Conservation (phyloP, 2,888 invertebrate genomes). For the Polydrusus pterygomalis region DNA sequence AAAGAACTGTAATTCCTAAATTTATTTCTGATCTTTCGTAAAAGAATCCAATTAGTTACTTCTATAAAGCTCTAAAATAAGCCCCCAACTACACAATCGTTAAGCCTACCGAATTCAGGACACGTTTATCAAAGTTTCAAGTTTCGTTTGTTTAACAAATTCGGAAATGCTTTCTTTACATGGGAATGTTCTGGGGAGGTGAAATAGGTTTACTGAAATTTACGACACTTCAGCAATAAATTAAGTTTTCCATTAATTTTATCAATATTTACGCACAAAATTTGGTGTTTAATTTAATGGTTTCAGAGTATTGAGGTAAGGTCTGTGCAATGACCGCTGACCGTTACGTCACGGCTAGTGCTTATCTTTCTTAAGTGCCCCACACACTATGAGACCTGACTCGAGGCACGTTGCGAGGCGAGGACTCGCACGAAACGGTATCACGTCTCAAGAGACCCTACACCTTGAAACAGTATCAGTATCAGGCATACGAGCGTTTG, state of each 20-base stretch:
- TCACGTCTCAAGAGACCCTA: no score
- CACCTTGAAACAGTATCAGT: no score
- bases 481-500: no score
- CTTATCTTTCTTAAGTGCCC: no score
- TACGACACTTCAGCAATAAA: background rate
- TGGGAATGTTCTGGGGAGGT: no score
- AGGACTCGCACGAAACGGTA: no score
- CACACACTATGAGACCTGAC: no score
- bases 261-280: no score
- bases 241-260: no score
- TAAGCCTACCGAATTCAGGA: background rate
- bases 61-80: background rate
- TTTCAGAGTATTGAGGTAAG: background rate
- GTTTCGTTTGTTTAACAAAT: background rate
- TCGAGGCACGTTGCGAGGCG: no score
- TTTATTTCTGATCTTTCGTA: background rate
- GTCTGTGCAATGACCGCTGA: no score
- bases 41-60: background rate
- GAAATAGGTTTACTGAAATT: background rate
- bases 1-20: conserved; percentile 1
- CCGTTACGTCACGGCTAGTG: no score
- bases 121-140: background rate
- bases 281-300: background rate
- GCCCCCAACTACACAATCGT: background rate
- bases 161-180: background rate